Evolutionary conservation across 2,888 invertebrate species (phyloP).

Genomic region (Oligia fasciuncula): DNA sequence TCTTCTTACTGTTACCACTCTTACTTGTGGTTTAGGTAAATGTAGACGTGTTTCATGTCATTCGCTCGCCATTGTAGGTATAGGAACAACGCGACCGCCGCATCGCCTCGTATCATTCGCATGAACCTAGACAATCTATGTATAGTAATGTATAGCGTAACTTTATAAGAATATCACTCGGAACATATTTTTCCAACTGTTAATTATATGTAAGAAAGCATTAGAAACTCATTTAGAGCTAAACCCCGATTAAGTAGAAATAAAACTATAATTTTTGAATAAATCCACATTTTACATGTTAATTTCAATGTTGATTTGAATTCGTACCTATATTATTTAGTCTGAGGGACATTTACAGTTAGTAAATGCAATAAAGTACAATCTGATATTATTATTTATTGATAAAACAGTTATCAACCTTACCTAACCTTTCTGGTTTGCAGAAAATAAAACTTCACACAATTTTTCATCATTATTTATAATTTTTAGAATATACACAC

Average conservation of each 20-base stretch:
- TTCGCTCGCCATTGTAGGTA: conserved; percentile 24
- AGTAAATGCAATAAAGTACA: conserved; percentile 50
- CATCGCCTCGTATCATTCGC: conserved; percentile 84
- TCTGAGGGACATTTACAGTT: conserved; percentile 63
- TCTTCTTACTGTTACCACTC: conserved; percentile 5
- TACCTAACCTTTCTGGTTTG: background rate
- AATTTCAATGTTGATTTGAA: conserved; percentile 58
- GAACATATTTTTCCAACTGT: conserved; percentile 86
- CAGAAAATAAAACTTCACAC: conserved; percentile 10
- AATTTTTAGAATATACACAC: conserved; percentile 40
- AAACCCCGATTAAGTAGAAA: conserved; percentile 56
- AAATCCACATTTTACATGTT: conserved; percentile 57
- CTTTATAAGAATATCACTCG: conserved; percentile 79
- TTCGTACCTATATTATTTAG: conserved; percentile 45
- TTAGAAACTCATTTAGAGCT: conserved; percentile 65
- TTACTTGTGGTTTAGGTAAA: conserved; percentile 11
- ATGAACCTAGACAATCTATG: conserved; percentile 77
- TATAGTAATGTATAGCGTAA: conserved; percentile 79
- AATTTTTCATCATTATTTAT: background rate
- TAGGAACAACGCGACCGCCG: conserved; percentile 14
- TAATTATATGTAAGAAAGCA: conserved; percentile 73
- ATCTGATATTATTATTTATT: conserved; percentile 47
- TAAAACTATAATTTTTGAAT: conserved; percentile 61
- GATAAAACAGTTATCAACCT: conserved; percentile 7
- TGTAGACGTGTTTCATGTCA: conserved; percentile 22